Evolutionary conservation across 2,113 vertebrate species (phyloP), one percentile per base, ranked within the genome.

Genomic region (Stercorarius parasiticus): DNA sequence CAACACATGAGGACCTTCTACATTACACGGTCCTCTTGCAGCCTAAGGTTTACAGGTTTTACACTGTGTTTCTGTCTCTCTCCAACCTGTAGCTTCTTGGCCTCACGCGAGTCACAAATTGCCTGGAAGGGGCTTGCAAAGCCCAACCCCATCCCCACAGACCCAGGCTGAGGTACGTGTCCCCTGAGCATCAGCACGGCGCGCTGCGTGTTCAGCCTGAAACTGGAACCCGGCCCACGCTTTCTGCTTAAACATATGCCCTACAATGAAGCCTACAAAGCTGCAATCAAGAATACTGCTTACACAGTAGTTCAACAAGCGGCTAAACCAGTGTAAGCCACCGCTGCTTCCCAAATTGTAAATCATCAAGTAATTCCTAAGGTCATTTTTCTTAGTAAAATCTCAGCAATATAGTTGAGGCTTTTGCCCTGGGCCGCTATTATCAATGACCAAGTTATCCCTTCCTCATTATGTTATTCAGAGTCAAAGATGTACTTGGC

Each of bases 281-380:
- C 91, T 91, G 88, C 85, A 96, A 90, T 92, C 94, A 82, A 52
- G 40, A 74, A 85, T 90, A 86, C 12, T 95, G 93, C 95, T 96
- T 95, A 90, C 80, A 53, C 84, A 91, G 95, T 92, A 95, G 82
- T 93, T 93, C 0, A 0, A 90, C 53, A 69, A 69, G 86, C 40
- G 61, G 72, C 76, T 83, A 65, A 83, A 59, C 71, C 86, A 95
- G 49, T 5, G 58, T 34, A 92, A 95, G 82, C 76, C 67, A 83
- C 67, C 3, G 2, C 67, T 73, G 67, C 45, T 72, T 80, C 49
- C 88, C 92, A 95, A 93, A 95, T 6, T 76, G 84, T 85, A 97
- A 95, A 95, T 93, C 90, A 80, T 40, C 36, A 49, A 73, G 49
- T 40, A 70, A 94, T 73, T 90, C 53, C 53, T 65, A 86, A 65